phyloP scores from a whole-genome alignment of 2,888 invertebrate species.

The Melangyna quadrimaculata region DNA sequence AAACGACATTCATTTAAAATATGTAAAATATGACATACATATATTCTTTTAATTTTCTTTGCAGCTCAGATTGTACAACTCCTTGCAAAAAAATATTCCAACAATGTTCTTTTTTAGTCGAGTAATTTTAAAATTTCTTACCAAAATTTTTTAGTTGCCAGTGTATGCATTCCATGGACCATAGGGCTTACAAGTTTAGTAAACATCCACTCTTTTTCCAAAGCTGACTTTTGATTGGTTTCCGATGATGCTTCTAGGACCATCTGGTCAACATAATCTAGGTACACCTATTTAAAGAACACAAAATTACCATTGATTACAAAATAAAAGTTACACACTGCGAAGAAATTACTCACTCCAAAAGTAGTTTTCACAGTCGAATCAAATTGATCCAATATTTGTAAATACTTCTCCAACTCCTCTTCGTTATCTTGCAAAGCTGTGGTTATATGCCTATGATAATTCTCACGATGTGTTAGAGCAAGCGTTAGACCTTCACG shows the following conservation, averaged over 20 bases:
- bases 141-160: slow-evolving; percentile 91
- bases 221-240: slow-evolving; percentile 85
- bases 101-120: too few species aligned
- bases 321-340: background rate
- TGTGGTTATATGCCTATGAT: slow-evolving; percentile 85
- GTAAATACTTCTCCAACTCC: slow-evolving; percentile 82
- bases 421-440: slow-evolving; percentile 82
- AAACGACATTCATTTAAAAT: too few species aligned
- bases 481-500: slow-evolving; percentile 94
- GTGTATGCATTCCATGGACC: slow-evolving; percentile 87
- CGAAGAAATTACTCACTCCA: slow-evolving; percentile 82
- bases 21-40: too few species aligned
- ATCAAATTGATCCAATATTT: slow-evolving; percentile 88
- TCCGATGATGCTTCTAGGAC: slow-evolving; percentile 83
- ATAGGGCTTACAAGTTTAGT: slow-evolving; percentile 89
- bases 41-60: too few species aligned
- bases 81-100: too few species aligned
- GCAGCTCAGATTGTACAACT: too few species aligned
- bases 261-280: slow-evolving; percentile 93
- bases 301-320: slow-evolving; percentile 73
- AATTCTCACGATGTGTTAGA: slow-evolving; percentile 90
- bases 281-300: slow-evolving; percentile 85
- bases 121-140: slow-evolving; percentile 75
- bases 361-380: slow-evolving; percentile 88
- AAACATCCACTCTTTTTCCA: slow-evolving; percentile 95